Evolutionary conservation across 92 coral and sea anemone species (phyloP), one percentile per base, ranked within the genome.

Genomic region (Anthopleura xanthogrammica): DNA sequence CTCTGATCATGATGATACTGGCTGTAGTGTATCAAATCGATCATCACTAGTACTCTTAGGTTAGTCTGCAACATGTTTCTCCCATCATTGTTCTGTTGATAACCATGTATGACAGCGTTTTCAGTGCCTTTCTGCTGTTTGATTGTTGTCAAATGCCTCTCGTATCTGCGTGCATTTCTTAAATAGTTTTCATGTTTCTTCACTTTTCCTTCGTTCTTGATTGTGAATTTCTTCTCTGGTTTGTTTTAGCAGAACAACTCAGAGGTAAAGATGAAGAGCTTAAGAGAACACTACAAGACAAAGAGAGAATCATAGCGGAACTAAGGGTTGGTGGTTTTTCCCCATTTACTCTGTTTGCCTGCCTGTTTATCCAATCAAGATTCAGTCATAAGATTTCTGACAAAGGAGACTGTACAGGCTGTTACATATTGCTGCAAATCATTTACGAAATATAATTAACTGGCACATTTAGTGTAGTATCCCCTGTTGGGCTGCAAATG

Each of bases 261-360:
- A 91, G 95, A 23, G 90, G 94, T 14, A 97, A 97, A 80, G 99
- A 97, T 78, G 98, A 94, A 50, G 99, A 97, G 57, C 91, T 97
- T 78, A 93, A 91, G 87, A 87, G 86, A 79, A 89, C 92, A 58
- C 86, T 97, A 29, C 98, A 97, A 75, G 99, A 94, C 84, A 97
- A 97, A 71, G 93, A 98, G 70, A 93, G 92, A 81, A 93, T 97
- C 64, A 88, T 97, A 60, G 98, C 95, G 39, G 98, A 97, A 71
- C 89, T 97, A 11, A 90, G 99, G 93, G 99, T 97, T 86, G 78
- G 89, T 82, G 23, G 19, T 81, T 16, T 6, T 50, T 41, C 23
- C 36, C 16, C 43, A 12, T 8, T 48, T 76, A 36, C 3, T 46
- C 7, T 46, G 7, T 46, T 9, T 46, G 50, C 9, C 50, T 46